A percentile compares a stretch with the other conserved stretches of the same genome.
phyloP scores from a whole-genome alignment of 2,113 vertebrate genomes.

The Erythrocercus mccallii region DNA sequence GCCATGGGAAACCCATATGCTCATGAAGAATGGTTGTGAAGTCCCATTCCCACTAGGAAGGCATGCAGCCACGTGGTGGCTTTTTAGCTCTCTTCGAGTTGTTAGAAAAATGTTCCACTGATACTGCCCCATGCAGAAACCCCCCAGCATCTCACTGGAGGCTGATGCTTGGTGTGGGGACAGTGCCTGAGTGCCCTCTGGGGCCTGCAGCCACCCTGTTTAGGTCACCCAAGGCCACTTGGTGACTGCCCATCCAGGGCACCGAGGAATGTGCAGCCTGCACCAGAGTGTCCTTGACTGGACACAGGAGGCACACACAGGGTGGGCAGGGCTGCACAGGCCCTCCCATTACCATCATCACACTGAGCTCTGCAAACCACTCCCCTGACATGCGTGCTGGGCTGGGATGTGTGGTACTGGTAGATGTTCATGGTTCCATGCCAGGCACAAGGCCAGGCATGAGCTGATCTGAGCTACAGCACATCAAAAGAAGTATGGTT shows the following conservation, averaged over 20 bases:
- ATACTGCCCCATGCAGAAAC: neutral
- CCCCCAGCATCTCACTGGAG: fast-evolving
- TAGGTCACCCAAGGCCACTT: fast-evolving
- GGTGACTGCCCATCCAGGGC: fast-evolving
- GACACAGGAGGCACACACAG: neutral
- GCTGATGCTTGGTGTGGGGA: fast-evolving
- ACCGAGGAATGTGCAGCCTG: neutral
- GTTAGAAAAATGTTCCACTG: neutral
- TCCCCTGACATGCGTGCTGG: fast-evolving
- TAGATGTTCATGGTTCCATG: fast-evolving
- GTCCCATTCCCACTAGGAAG: neutral
- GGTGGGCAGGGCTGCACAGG: neutral
- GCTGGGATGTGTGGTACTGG: neutral
- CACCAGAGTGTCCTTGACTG: fast-evolving
- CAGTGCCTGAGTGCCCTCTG: fast-evolving
- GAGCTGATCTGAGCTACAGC: neutral
- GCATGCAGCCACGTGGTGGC: neutral
- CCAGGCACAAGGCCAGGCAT: fast-evolving
- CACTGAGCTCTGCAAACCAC: fast-evolving
- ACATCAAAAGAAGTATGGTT: neutral
- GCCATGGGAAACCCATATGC: fast-evolving
- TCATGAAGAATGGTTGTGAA: fast-evolving
- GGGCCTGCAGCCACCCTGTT: neutral
- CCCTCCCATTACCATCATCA: neutral
- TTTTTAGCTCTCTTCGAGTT: neutral